These are phyloP conservation scores for Tubiluchus corallicola DNA, from an alignment of 2,888 invertebrate species.

Conservation along the genomic window DNA sequence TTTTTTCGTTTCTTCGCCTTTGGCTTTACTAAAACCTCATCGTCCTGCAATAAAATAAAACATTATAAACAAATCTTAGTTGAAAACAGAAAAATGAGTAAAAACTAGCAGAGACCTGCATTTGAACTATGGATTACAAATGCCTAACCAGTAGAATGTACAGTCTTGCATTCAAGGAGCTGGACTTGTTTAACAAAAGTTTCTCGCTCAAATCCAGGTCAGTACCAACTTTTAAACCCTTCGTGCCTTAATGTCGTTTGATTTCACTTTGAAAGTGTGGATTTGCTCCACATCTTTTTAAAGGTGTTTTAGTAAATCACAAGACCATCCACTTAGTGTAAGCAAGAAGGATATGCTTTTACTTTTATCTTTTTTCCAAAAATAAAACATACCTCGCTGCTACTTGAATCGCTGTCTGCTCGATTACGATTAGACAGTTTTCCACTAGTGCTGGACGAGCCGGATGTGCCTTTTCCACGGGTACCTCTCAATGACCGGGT, in stretches of 20 bases:
- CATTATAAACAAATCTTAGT: constrained; percentile 8
- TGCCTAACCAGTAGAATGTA: too few species aligned
- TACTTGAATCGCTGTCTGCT: constrained; percentile 48
- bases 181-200: too few species aligned
- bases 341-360: too few species aligned
- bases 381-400: constrained; percentile 46
- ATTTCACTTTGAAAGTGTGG: too few species aligned
- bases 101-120: not conserved
- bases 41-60: constrained; percentile 40
- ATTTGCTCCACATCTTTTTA: too few species aligned
- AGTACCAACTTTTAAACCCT: constrained; percentile 10
- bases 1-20: constrained; percentile 80
- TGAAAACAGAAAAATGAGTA: not conserved
- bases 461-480: constrained; percentile 18
- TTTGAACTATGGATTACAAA: too few species aligned
- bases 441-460: constrained; percentile 20
- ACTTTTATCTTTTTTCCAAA: constrained; percentile 7
- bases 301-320: too few species aligned
- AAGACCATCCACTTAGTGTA: too few species aligned
- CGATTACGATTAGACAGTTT: constrained; percentile 35
- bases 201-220: too few species aligned
- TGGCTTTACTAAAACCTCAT: constrained; percentile 73
- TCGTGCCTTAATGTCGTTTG: too few species aligned
- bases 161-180: too few species aligned
- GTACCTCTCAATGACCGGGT: constrained; percentile 20